A percentile compares a stretch with the other conserved stretches of the same genome.
Conservation (phyloP, 2,113 vertebrate genomes). For the Pipra filicauda region DNA sequence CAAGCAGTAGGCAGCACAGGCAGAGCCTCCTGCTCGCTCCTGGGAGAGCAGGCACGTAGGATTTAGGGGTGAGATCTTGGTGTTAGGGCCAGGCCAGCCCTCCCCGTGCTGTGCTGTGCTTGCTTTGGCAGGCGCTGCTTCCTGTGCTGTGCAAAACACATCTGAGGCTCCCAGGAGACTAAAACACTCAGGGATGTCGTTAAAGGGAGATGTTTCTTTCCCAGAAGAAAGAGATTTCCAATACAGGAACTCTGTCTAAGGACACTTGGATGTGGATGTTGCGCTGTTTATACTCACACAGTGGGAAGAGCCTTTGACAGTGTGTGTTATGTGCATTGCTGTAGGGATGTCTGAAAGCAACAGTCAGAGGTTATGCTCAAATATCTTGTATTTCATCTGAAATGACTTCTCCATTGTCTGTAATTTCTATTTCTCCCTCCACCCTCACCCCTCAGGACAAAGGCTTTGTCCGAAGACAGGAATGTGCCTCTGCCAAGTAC, state of each 20-base stretch:
- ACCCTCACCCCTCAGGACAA: not conserved
- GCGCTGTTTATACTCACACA: not conserved
- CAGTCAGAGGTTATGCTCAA: not conserved
- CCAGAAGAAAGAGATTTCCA: not conserved
- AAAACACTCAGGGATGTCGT: not conserved
- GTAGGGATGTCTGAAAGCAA: not conserved
- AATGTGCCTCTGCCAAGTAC: not conserved
- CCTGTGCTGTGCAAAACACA: not conserved
- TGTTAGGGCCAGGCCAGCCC: not conserved
- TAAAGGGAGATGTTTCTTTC: not conserved
- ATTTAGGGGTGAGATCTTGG: not conserved
- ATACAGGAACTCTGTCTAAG: not conserved
- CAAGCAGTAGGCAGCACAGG: not conserved
- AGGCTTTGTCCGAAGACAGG: not conserved
- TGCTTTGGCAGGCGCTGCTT: not conserved
- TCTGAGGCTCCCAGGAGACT: not conserved
- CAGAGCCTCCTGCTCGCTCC: not conserved
- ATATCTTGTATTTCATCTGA: not conserved
- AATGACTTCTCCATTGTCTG: not conserved
- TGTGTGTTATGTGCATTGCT: not conserved
- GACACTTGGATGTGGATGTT: not conserved
- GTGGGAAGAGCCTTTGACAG: not conserved
- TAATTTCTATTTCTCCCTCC: not conserved
- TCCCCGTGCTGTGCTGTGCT: not conserved
- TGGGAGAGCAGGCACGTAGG: fast-evolving